phyloP scores from a whole-genome alignment of 2,888 invertebrate species.

The Clivina fossor region DNA sequence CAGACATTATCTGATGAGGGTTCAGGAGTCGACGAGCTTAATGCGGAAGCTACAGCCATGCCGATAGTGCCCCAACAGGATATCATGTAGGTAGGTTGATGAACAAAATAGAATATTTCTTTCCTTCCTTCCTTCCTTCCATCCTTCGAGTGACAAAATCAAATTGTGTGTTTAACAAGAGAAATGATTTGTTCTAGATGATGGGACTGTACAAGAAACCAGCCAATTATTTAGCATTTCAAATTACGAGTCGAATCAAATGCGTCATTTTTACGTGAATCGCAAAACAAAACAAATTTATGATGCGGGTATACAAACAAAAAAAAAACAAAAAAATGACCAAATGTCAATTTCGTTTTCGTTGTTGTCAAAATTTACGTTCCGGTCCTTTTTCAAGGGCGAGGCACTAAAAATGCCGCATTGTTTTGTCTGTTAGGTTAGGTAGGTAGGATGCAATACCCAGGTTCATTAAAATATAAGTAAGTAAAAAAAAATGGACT shows the following conservation, averaged over 20 bases:
- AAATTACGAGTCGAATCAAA: constrained; percentile 7
- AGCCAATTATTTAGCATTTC: constrained; percentile 32
- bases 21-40: constrained; percentile 4
- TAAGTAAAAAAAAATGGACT: constrained; percentile 25
- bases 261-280: background rate
- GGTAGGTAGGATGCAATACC: constrained; percentile 27
- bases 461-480: constrained; percentile 23
- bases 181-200: constrained; percentile 15
- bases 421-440: constrained; percentile 11
- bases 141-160: too few relatives aligned
- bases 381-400: constrained; percentile 15
- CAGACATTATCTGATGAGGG: background rate
- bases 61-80: constrained; percentile 30
- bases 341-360: constrained; percentile 32
- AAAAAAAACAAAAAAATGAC: constrained; percentile 25
- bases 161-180: too few relatives aligned
- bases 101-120: background rate
- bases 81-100: constrained; percentile 17
- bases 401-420: constrained; percentile 2
- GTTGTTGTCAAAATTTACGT: constrained; percentile 25
- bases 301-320: constrained; percentile 25
- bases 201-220: constrained; percentile 28
- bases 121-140: too few relatives aligned
- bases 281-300: constrained; percentile 25
- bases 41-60: constrained; percentile 14